A percentile compares a stretch with the other conserved stretches of the same genome.
phyloP scores from a whole-genome alignment of 2,888 invertebrate species.

The Platycheirus rosarum region DNA sequence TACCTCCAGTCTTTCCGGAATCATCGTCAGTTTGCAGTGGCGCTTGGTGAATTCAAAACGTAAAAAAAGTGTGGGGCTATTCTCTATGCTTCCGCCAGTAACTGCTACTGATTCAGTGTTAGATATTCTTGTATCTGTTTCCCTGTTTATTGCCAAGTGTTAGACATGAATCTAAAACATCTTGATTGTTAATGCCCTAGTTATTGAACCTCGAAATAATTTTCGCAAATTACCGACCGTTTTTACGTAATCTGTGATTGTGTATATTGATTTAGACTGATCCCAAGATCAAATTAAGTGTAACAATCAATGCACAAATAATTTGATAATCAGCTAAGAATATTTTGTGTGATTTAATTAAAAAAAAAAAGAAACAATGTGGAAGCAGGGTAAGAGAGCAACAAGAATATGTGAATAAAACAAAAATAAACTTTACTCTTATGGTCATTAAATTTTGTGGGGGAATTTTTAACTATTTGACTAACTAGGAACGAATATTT shows the following conservation, averaged over 20 bases:
- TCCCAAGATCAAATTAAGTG: slow-evolving; percentile 31
- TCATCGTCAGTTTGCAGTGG: slow-evolving; percentile 60
- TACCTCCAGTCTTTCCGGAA: slow-evolving; percentile 66
- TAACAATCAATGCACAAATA: slow-evolving; percentile 6
- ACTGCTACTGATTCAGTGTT: slow-evolving; percentile 42
- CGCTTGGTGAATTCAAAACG: slow-evolving; percentile 55
- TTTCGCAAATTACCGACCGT: slow-evolving; percentile 9
- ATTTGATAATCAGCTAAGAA: slow-evolving; percentile 8
- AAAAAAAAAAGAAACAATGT: slow-evolving; percentile 22
- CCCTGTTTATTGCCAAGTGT: slow-evolving; percentile 17
- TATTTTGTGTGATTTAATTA: slow-evolving; percentile 24
- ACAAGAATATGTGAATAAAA: neutral
- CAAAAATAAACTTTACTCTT: slow-evolving; percentile 5
- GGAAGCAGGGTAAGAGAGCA: slow-evolving; percentile 58
- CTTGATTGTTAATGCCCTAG: slow-evolving; percentile 14
- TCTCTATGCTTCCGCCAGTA: slow-evolving; percentile 8
- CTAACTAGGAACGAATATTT: neutral
- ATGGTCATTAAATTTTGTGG: neutral
- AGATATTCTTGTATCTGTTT: slow-evolving; percentile 41
- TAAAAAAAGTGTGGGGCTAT: slow-evolving; percentile 20
- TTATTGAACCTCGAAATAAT: slow-evolving; percentile 8
- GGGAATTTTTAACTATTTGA: slow-evolving; percentile 13
- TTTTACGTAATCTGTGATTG: slow-evolving; percentile 13
- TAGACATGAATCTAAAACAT: slow-evolving; percentile 16
- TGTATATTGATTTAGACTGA: neutral